Conservation (phyloP, 2,888 invertebrate species). For the Dryocosmus kuriphilus region DNA sequence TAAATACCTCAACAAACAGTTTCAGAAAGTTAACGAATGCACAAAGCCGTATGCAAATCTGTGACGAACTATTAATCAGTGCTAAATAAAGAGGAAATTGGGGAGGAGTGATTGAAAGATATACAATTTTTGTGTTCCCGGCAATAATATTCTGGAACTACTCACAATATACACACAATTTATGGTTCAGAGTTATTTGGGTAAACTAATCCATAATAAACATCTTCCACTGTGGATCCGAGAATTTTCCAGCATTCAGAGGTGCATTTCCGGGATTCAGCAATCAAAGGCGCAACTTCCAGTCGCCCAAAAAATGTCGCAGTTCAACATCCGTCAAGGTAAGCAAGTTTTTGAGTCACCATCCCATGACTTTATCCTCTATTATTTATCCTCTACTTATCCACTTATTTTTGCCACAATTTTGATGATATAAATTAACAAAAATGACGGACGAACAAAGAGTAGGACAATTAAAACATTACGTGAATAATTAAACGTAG, state of each 20-base stretch:
- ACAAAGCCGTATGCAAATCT: background rate
- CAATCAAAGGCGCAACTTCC: too few species aligned
- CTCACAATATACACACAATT: background rate
- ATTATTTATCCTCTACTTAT: background rate
- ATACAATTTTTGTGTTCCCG: background rate
- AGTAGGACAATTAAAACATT: too few species aligned
- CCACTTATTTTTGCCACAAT: too few species aligned
- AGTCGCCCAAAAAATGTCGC: background rate
- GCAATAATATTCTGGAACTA: background rate
- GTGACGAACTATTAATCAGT: background rate
- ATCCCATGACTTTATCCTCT: too few species aligned
- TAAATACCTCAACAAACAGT: background rate
- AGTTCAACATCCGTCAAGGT: background rate
- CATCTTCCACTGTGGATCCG: background rate
- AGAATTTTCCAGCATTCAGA: background rate
- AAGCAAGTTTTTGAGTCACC: background rate
- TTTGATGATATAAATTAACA: too few species aligned
- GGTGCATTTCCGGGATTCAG: background rate
- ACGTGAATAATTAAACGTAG: too few species aligned
- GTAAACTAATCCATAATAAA: background rate
- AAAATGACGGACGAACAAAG: too few species aligned
- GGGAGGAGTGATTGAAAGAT: background rate
- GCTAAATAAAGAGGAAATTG: background rate
- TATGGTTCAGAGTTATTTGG: background rate
- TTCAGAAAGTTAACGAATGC: background rate